These are phyloP conservation scores for Diuraphis noxia DNA, from an alignment of 1,140 invertebrate genomes.

Conservation along the genomic window DNA sequence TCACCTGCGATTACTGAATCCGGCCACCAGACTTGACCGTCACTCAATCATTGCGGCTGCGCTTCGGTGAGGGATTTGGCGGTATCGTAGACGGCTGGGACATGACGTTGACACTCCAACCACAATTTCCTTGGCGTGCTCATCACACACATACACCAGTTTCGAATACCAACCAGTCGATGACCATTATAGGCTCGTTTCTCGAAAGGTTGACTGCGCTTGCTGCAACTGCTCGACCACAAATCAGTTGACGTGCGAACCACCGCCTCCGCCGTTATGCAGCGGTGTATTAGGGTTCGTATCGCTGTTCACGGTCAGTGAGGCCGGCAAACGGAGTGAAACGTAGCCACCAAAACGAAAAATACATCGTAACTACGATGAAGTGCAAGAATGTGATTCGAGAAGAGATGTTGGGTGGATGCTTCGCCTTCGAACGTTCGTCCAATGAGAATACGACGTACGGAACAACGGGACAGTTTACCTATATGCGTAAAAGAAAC, in stretches of 20 bases:
- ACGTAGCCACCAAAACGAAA: neutral
- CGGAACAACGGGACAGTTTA: neutral
- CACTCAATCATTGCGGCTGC: neutral
- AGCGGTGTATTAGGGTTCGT: neutral
- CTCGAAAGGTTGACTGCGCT: slow-evolving; percentile 40
- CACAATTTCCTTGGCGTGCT: neutral
- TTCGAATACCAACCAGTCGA: neutral
- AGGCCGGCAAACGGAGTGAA: neutral
- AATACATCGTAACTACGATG: neutral
- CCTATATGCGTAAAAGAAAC: slow-evolving; percentile 26
- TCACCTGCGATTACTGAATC: neutral
- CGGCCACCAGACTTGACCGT: neutral
- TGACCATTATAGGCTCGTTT: neutral
- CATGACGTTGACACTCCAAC: neutral
- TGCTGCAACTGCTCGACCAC: slow-evolving; percentile 37
- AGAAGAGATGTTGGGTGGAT: neutral
- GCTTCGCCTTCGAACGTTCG: neutral
- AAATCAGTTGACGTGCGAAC: neutral
- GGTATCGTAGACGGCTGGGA: neutral
- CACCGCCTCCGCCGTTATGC: neutral
- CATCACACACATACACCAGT: neutral
- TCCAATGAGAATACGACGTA: neutral
- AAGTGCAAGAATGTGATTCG: slow-evolving; percentile 25
- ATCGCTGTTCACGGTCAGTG: neutral
- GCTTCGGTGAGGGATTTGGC: neutral